Conservation (phyloP, 2,888 invertebrate genomes). For the Thera britannica region DNA sequence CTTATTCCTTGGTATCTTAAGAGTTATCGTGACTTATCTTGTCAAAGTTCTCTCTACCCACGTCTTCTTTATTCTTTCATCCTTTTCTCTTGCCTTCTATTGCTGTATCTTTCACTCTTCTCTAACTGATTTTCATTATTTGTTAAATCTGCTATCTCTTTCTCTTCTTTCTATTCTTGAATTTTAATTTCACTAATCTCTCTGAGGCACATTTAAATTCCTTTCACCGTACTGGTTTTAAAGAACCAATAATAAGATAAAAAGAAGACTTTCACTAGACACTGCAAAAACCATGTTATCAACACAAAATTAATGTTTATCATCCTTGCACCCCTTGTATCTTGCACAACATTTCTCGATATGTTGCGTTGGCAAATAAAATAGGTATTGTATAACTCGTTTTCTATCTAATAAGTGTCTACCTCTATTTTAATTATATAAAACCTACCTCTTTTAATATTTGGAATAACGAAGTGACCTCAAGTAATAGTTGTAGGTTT, state of each 20-base stretch:
- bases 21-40: neutral
- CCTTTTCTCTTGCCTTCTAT: too few relatives aligned
- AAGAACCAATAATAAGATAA: too few relatives aligned
- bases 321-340: neutral
- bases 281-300: too few relatives aligned
- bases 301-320: neutral
- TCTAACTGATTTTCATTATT: too few relatives aligned
- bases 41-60: neutral
- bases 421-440: constrained; percentile 35
- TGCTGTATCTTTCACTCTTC: too few relatives aligned
- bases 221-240: too few relatives aligned
- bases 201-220: neutral
- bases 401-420: constrained; percentile 27
- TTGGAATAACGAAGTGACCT: constrained; percentile 38
- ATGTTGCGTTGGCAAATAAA: neutral
- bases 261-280: too few relatives aligned
- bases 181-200: neutral
- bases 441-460: constrained; percentile 40
- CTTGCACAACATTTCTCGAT: neutral
- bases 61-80: neutral
- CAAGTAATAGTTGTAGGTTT: constrained; percentile 31
- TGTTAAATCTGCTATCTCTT: neutral
- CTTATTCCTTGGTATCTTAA: neutral
- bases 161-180: neutral
- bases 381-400: neutral